These are phyloP conservation scores for Stegastes partitus DNA, from an alignment of 2,113 vertebrate species.

Conservation along the genomic window DNA sequence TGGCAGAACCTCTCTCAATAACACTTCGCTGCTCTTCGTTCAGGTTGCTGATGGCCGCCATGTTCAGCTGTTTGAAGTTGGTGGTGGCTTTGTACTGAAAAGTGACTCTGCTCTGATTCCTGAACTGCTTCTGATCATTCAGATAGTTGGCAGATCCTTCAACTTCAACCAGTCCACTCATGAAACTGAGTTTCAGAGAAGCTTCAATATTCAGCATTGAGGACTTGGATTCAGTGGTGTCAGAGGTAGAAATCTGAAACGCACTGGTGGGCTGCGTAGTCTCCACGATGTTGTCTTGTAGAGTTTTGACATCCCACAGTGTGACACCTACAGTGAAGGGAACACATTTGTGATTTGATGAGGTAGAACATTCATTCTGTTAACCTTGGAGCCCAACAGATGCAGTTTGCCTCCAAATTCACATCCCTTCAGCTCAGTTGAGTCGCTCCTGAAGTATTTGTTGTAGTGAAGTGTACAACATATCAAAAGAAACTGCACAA, in stretches of 20 bases:
- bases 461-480: neutral
- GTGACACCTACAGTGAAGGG: neutral
- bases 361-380: too few species aligned
- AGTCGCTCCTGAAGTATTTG: too few species aligned
- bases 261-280: neutral
- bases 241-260: neutral
- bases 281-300: neutral
- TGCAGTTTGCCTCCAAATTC: too few species aligned
- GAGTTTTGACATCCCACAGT: neutral
- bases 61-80: neutral
- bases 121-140: neutral
- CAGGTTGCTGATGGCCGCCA: rapidly evolving
- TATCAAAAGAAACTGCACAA: too few species aligned
- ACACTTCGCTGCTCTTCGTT: neutral
- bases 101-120: conserved; percentile 28
- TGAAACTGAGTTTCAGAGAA: conserved; percentile 53
- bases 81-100: conserved; percentile 49
- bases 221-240: conserved; percentile 29
- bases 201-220: neutral
- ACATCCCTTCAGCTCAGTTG: too few species aligned
- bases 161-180: conserved; percentile 37
- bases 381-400: neutral
- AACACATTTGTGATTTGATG: neutral
- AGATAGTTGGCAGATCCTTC: conserved; percentile 59
- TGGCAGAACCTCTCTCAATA: neutral